Conservation (phyloP, 2,797 vertebrate genomes). For the Cottoperca gobio region DNA sequence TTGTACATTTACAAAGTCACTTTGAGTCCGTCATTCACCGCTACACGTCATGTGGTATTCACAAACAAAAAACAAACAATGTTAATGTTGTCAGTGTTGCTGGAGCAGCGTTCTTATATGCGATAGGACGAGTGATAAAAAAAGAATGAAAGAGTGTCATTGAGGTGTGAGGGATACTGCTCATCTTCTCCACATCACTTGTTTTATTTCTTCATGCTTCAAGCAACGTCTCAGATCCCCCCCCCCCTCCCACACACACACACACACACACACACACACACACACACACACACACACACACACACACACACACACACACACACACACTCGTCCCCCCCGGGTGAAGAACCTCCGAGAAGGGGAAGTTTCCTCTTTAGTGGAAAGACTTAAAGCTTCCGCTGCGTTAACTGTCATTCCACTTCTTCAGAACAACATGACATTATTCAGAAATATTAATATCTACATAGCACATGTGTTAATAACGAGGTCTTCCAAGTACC, state of each 20-base stretch:
- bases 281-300: too few species aligned
- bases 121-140: background rate
- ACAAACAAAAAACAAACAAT: slow-evolving; percentile 3
- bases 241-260: too few species aligned
- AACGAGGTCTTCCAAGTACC: slow-evolving; percentile 1
- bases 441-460: slow-evolving; percentile 48
- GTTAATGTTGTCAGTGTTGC: background rate
- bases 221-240: slow-evolving; percentile 35
- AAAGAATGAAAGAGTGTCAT: background rate
- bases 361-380: slow-evolving; percentile 27
- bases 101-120: background rate
- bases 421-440: slow-evolving; percentile 16
- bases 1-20: slow-evolving; percentile 39
- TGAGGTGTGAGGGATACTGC: slow-evolving; percentile 10
- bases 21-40: slow-evolving; percentile 13
- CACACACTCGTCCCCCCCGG: slow-evolving; percentile 24
- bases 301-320: too few species aligned
- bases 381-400: slow-evolving; percentile 32
- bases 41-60: background rate
- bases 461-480: slow-evolving; percentile 25
- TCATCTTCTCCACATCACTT: background rate
- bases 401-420: slow-evolving; percentile 25
- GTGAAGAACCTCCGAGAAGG: slow-evolving; percentile 26
- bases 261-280: too few species aligned
- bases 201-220: slow-evolving; percentile 30